Evolutionary conservation across 2,113 vertebrate genomes (phyloP).

Genomic region (Manacus vitellinus): DNA sequence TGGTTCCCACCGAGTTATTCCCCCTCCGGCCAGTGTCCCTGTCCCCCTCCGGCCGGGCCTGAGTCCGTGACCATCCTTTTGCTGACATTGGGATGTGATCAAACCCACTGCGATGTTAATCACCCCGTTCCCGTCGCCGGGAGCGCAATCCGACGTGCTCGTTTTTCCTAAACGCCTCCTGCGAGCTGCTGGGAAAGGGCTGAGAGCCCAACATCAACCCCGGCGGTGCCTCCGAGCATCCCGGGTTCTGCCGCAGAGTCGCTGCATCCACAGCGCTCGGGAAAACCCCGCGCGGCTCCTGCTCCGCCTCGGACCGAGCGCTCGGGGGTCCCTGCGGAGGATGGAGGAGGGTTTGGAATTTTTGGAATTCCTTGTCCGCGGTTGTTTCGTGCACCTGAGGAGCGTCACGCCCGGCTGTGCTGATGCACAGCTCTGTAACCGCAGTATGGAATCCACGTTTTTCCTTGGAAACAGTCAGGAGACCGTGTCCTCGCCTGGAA

Average conservation of each 20-base stretch:
- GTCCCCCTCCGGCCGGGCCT: neutral
- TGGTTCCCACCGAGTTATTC: neutral
- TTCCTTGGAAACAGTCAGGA: neutral
- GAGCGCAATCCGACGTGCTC: neutral
- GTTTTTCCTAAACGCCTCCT: accelerated
- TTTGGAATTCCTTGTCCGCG: accelerated
- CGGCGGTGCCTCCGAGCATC: neutral
- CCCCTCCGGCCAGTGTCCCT: neutral
- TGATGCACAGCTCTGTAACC: accelerated
- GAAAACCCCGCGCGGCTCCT: neutral
- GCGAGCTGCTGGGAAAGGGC: neutral
- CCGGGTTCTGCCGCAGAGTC: neutral
- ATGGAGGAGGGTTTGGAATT: neutral
- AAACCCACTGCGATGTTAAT: accelerated
- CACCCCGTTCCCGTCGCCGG: accelerated
- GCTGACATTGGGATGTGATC: neutral
- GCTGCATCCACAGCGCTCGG: accelerated
- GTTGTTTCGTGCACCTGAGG: neutral
- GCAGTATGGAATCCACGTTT: accelerated
- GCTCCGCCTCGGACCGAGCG: neutral
- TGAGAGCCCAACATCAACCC: neutral
- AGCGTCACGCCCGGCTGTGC: accelerated
- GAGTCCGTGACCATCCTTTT: neutral
- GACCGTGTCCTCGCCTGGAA: accelerated
- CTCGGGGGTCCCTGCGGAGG: accelerated